Percentiles rank a stretch among this genome's conserved stretches.
Conservation (phyloP, 2,888 invertebrate genomes). For the Stomorhina lunata region DNA sequence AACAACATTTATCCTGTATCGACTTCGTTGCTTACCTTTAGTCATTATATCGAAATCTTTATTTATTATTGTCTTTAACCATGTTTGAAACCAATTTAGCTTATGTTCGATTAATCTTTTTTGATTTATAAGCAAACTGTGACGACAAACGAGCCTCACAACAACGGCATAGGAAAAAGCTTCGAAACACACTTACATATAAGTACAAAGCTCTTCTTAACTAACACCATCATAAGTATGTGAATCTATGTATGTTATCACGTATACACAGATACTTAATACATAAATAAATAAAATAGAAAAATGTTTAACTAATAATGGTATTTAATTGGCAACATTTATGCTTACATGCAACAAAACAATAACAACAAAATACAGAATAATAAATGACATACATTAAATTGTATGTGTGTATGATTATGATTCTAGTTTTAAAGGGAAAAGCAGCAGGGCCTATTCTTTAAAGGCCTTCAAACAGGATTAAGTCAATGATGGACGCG, state of each 20-base stretch:
- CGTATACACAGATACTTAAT: neutral
- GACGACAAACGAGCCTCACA: slow-evolving; percentile 52
- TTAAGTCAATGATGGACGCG: too few relatives aligned
- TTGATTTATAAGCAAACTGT: slow-evolving; percentile 60
- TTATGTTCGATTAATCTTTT: slow-evolving; percentile 64
- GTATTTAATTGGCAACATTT: slow-evolving; percentile 66
- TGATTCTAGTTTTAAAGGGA: too few relatives aligned
- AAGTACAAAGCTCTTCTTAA: neutral
- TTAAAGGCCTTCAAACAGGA: too few relatives aligned
- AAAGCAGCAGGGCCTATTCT: too few relatives aligned
- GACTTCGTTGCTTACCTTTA: neutral
- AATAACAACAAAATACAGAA: slow-evolving; percentile 36
- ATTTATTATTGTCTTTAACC: slow-evolving; percentile 52
- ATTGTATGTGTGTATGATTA: neutral
- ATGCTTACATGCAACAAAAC: slow-evolving; percentile 59
- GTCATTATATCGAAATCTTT: slow-evolving; percentile 39
- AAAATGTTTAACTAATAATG: slow-evolving; percentile 65
- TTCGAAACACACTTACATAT: neutral
- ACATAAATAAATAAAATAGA: neutral
- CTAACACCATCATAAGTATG: neutral
- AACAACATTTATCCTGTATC: too few relatives aligned
- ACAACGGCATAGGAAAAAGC: neutral
- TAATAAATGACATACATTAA: slow-evolving; percentile 62
- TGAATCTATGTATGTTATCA: neutral
- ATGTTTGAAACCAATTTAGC: slow-evolving; percentile 61